Evolutionary conservation across 2,888 invertebrate genomes (phyloP).

Genomic region (Timema cristinae): DNA sequence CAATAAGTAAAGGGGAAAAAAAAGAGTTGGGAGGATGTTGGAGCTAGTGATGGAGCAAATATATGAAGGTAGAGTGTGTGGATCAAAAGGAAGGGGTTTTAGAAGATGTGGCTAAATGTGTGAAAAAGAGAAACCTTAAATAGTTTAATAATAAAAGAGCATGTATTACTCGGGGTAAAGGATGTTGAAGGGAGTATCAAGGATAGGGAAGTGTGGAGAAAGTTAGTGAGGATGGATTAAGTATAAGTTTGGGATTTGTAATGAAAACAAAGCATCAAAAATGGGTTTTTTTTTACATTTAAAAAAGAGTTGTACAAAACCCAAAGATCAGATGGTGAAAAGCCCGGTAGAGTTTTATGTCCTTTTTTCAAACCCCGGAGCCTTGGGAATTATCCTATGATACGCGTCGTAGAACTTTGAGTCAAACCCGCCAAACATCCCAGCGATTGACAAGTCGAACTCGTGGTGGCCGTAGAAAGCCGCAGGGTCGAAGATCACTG

Average conservation of each 20-base stretch:
- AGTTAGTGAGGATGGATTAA: no score
- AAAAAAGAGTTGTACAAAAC: constrained; percentile 34
- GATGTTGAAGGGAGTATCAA: no score
- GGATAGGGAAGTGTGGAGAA: no score
- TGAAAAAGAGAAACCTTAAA: no score
- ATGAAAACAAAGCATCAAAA: not conserved
- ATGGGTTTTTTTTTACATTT: not conserved
- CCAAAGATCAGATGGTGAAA: constrained; percentile 53
- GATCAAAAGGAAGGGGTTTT: no score
- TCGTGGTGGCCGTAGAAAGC: constrained; percentile 54
- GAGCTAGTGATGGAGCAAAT: no score
- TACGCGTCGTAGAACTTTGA: constrained; percentile 47
- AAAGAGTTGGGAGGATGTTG: no score
- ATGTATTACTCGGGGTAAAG: no score
- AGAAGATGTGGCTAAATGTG: no score
- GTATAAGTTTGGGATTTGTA: no score
- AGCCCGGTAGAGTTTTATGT: constrained; percentile 47
- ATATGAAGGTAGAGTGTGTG: no score
- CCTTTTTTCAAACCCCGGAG: constrained; percentile 47
- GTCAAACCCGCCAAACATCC: constrained; percentile 53
- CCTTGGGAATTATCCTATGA: constrained; percentile 48
- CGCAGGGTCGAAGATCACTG: constrained; percentile 54
- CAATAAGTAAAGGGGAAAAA: no score
- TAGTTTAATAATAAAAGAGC: not conserved
- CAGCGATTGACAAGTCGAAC: constrained; percentile 52